Base-by-base conservation (phyloP, 1,140 invertebrate genomes). In the Drosophila ironensis region DNA sequence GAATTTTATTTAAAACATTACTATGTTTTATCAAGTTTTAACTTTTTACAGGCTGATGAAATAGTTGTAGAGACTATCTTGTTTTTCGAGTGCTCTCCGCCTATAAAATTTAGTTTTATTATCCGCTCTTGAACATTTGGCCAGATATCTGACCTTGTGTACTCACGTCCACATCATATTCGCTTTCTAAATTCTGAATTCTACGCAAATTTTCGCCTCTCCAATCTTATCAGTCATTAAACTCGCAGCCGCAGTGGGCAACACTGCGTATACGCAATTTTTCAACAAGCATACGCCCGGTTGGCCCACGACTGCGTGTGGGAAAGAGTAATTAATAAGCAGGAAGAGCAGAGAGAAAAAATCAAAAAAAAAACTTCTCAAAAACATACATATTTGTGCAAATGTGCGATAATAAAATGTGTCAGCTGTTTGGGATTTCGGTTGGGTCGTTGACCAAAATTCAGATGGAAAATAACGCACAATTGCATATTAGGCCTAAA, bases 181-280 rank as follows among this genome's bases (percentile, higher is more conserved):
- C 25, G 4, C 8, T 42, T 37, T 57, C n/a, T 69, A 9, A 59
- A 30, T 57, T 30, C 7, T n/a, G n/a, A n/a, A n/a, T n/a, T 68
- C 63, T 73, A 33, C 44, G 33, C 63, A 47, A 59, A 57, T 54
- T 61, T n/a, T 41, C 27, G 27, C 38, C 54, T 63, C 52, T 63
- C 52, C 12, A 47, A 41, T 60, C 53, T 82, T 82, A 82, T 82
- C 78, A 84, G 78, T 84, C 78, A 84, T 84, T 84, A 78, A 84
- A 86, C 78, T 84, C 67, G 24, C 25, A 44, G 61, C 78, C 67
- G 24, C 25, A 44, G 61, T 64, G 42, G 17, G 24, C 37, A 46
- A 45, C 11, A 33, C 45, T 47, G 64, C 66, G 66, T 70, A 70
- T 70, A 70, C 66, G 44, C 38, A 82, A 72, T 71, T 50, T 68